Evolutionary conservation across 2,797 vertebrate genomes (phyloP).

Genomic region (Leptatherina wallacei): DNA sequence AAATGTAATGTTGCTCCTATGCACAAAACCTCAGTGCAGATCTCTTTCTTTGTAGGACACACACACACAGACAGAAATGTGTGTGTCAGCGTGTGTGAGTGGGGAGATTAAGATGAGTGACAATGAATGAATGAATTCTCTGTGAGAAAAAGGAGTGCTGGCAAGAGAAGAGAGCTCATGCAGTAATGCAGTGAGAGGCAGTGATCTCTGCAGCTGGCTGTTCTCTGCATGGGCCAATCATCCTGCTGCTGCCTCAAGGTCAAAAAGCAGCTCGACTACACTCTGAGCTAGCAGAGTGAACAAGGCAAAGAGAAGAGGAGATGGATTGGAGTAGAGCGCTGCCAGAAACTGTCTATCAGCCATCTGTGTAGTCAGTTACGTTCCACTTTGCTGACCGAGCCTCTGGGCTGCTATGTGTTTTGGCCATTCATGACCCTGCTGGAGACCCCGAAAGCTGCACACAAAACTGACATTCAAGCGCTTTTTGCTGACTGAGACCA

Average conservation of each 20-base stretch:
- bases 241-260: constrained; percentile 68
- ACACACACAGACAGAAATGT: neutral
- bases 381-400: constrained; percentile 60
- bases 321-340: neutral
- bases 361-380: constrained; percentile 50
- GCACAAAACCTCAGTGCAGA: constrained; percentile 40
- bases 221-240: constrained; percentile 34
- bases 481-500: constrained; percentile 19
- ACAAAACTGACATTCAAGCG: constrained; percentile 45
- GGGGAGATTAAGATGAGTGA: constrained; percentile 46
- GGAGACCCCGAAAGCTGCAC: constrained; percentile 51
- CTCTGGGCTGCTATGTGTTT: constrained; percentile 33
- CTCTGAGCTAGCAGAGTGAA: constrained; percentile 7
- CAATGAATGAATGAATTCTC: constrained; percentile 20
- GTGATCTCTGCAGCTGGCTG: constrained; percentile 52
- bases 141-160: constrained; percentile 2
- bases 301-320: neutral
- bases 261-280: constrained; percentile 39
- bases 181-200: constrained; percentile 38
- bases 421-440: constrained; percentile 35
- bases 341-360: constrained; percentile 58
- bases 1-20: constrained; percentile 65
- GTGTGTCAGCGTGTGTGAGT: constrained; percentile 13
- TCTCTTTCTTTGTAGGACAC: constrained; percentile 39
- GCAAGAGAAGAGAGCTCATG: constrained; percentile 12